phyloP scores from a whole-genome alignment of 2,797 vertebrate genomes.

The Buphagus erythrorhynchus region DNA sequence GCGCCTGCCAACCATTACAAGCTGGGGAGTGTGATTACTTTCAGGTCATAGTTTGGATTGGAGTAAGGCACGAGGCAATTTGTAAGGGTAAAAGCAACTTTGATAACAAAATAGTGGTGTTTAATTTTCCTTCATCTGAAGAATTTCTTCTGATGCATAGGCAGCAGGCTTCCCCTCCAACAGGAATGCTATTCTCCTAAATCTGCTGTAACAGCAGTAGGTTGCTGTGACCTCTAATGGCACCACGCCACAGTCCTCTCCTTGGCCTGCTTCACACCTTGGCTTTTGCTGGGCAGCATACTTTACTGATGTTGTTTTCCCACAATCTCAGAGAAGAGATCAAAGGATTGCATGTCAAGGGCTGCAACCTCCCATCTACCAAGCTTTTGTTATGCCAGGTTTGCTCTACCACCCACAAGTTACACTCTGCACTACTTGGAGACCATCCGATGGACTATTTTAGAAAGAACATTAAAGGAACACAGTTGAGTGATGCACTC shows the following conservation, averaged over 20 bases:
- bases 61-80: neutral
- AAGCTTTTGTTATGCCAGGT: constrained; percentile 1
- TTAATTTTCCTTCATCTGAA: neutral
- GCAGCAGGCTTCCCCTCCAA: neutral
- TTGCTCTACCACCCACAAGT: constrained; percentile 1
- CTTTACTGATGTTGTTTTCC: neutral
- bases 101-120: neutral
- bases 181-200: neutral
- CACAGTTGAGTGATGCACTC: neutral
- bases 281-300: neutral
- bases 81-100: neutral
- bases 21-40: neutral
- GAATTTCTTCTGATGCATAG: neutral
- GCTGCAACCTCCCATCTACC: neutral
- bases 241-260: neutral
- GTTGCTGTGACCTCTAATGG: constrained; percentile 51
- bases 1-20: neutral
- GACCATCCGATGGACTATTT: neutral
- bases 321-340: neutral
- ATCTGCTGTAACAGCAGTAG: neutral
- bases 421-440: neutral
- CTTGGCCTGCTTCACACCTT: neutral
- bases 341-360: neutral
- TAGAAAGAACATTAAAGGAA: neutral
- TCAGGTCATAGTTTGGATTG: neutral